Evolutionary conservation across 1,140 invertebrate genomes (phyloP).

Genomic region (Drosophila guanche): DNA sequence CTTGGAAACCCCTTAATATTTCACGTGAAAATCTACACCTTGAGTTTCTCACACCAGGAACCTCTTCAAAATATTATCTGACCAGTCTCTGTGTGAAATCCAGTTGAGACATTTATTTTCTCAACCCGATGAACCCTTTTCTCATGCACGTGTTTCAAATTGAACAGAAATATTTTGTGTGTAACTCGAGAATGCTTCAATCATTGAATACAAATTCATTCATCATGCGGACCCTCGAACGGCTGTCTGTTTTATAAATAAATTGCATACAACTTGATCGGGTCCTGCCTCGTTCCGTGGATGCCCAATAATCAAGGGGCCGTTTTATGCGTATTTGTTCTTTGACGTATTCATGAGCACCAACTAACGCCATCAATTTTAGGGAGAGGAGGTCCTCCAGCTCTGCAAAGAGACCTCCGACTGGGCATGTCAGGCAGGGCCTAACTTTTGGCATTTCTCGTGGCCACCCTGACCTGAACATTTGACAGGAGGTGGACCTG

Average conservation of each 20-base stretch:
- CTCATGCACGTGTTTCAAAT: conserved; percentile 45
- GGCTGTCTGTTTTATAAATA: conserved; percentile 56
- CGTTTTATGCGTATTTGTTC: conserved; percentile 71
- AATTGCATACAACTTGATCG: conserved; percentile 75
- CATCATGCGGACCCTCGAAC: conserved; percentile 45
- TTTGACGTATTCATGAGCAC: conserved; percentile 71
- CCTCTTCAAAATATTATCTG: conserved; percentile 20
- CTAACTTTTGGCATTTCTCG: conserved; percentile 48
- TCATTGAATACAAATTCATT: conserved; percentile 53
- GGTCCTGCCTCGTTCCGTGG: neutral
- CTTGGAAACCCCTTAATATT: conserved; percentile 2
- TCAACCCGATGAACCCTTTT: conserved; percentile 26
- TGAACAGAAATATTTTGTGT: conserved; percentile 1
- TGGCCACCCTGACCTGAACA: conserved; percentile 28
- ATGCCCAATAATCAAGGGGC: conserved; percentile 63
- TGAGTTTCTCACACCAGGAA: neutral
- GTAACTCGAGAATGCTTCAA: conserved; percentile 12
- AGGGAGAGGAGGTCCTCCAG: conserved; percentile 3
- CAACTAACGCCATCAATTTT: conserved; percentile 72
- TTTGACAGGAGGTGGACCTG: conserved; percentile 55
- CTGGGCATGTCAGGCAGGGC: conserved; percentile 30
- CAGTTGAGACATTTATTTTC: conserved; percentile 4
- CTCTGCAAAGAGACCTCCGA: neutral
- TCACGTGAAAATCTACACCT: conserved; percentile 1
- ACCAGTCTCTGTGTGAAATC: conserved; percentile 1